A percentile compares a stretch with the other conserved stretches of the same genome.
phyloP scores from a whole-genome alignment of 1,140 invertebrate genomes.

The Pseudobourletiella spinata region DNA sequence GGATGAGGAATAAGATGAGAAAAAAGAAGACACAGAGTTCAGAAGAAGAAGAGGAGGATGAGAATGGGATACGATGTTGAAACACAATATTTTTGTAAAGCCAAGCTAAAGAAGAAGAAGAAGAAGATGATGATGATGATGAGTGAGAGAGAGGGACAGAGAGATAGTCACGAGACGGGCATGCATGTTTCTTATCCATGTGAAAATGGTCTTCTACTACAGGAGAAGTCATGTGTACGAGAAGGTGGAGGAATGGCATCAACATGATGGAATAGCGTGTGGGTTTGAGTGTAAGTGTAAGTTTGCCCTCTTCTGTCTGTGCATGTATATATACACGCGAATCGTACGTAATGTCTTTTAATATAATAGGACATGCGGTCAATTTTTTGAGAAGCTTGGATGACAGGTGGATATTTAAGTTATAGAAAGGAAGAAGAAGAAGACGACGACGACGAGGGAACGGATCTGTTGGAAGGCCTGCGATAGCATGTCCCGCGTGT shows the following conservation, averaged over 20 bases:
- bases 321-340: not conserved
- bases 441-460: too few species aligned
- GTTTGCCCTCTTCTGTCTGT: too few species aligned
- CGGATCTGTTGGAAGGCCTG: too few species aligned
- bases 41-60: not conserved
- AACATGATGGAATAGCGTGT: not conserved
- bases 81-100: too few species aligned
- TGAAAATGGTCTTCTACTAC: not conserved
- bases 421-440: not conserved
- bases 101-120: not conserved
- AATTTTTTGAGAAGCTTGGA: not conserved
- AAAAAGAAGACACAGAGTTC: too few species aligned
- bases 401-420: not conserved
- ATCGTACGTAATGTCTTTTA: not conserved
- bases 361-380: slow-evolving; percentile 14
- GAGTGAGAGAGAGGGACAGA: not conserved
- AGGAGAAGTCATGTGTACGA: not conserved
- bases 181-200: not conserved
- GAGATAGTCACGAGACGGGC: not conserved
- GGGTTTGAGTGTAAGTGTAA: too few species aligned
- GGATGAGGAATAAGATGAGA: not conserved
- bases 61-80: not conserved
- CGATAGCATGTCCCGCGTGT: too few species aligned
- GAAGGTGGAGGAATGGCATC: not conserved
- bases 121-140: not conserved